A percentile compares a stretch with the other conserved stretches of the same genome.
These are phyloP conservation scores for Limnothrissa miodon DNA, from an alignment of 2,113 vertebrate genomes.

Conservation along the genomic window DNA sequence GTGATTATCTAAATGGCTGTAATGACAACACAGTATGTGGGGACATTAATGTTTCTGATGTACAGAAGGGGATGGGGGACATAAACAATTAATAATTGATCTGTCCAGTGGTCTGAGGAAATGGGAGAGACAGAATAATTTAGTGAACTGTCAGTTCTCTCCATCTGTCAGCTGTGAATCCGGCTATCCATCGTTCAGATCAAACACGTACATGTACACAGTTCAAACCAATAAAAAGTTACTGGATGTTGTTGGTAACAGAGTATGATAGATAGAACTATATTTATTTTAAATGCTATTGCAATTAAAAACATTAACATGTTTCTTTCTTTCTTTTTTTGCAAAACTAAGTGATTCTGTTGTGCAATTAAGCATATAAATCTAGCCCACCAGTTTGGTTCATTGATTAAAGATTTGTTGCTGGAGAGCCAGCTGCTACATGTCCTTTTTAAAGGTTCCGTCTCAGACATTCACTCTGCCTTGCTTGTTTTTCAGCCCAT, in stretches of 20 bases:
- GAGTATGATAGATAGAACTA: background rate
- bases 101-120: conserved; percentile 59
- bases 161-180: conserved; percentile 57
- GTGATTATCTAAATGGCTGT: background rate
- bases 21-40: conserved; percentile 50
- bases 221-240: background rate
- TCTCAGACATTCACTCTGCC: conserved; percentile 58
- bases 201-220: conserved; percentile 38
- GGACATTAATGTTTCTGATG: conserved; percentile 51
- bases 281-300: too few species aligned
- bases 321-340: conserved; percentile 65
- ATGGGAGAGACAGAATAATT: conserved; percentile 62
- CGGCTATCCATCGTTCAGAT: too few species aligned
- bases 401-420: conserved; percentile 74
- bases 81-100: conserved; percentile 74
- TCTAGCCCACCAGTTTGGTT: conserved; percentile 72
- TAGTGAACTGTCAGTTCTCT: conserved; percentile 58
- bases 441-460: conserved; percentile 61
- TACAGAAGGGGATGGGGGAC: background rate
- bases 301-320: background rate
- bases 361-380: conserved; percentile 77
- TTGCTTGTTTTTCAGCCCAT: conserved; percentile 40
- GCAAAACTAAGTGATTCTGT: conserved; percentile 60
- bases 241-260: background rate
- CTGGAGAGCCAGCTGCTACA: conserved; percentile 74